A percentile compares a stretch with the other conserved stretches of the same genome.
phyloP scores from a whole-genome alignment of 2,888 invertebrate species.

The Cistogaster globosa region DNA sequence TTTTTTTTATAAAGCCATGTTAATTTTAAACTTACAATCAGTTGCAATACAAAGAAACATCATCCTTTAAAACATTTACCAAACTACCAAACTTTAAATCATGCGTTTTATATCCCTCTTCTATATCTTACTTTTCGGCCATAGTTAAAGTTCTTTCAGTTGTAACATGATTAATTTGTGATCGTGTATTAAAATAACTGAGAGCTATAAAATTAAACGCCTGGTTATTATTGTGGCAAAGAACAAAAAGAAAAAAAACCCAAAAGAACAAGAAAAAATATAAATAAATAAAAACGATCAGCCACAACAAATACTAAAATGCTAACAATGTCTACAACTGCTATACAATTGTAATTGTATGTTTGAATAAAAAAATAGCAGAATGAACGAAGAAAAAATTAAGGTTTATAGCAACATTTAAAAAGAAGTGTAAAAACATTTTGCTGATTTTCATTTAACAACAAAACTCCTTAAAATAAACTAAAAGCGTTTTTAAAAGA shows the following conservation, averaged over 20 bases:
- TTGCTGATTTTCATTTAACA: constrained; percentile 66
- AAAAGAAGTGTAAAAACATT: constrained; percentile 70
- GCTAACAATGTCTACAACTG: constrained; percentile 49
- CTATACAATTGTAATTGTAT: constrained; percentile 62
- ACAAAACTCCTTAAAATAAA: constrained; percentile 29
- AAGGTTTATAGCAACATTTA: constrained; percentile 64
- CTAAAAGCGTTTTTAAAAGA: constrained; percentile 52
- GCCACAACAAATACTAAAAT: constrained; percentile 44
- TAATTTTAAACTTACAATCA: constrained; percentile 55
- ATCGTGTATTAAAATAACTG: constrained; percentile 72
- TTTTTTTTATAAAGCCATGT: constrained; percentile 48
- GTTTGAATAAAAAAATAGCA: constrained; percentile 58
- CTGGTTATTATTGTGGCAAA: constrained; percentile 67
- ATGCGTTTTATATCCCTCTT: constrained; percentile 46
- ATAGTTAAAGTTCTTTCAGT: constrained; percentile 49
- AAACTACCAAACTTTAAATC: constrained; percentile 60
- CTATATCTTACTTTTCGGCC: background rate
- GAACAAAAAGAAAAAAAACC: constrained; percentile 15
- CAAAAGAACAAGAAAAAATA: too few species aligned
- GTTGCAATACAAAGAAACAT: constrained; percentile 27
- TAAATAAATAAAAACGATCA: constrained; percentile 41
- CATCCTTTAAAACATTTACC: constrained; percentile 29
- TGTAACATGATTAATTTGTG: constrained; percentile 71
- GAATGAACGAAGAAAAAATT: constrained; percentile 6
- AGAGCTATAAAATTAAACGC: constrained; percentile 71